Percentiles rank a stretch among this genome's conserved stretches.
Evolutionary conservation across 2,888 invertebrate genomes (phyloP).

Genomic region (Drosophila fungiperda): DNA sequence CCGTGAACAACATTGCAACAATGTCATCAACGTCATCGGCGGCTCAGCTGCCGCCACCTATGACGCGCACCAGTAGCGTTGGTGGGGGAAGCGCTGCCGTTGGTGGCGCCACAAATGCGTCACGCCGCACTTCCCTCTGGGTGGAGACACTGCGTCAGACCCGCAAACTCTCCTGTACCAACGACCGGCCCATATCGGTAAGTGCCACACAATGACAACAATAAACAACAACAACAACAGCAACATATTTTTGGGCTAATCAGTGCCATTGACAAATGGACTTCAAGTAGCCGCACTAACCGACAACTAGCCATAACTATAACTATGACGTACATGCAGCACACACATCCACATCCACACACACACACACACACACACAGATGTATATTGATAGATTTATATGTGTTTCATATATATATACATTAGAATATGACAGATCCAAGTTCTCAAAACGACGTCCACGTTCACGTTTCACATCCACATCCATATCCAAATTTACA

Average conservation of each 20-base stretch:
- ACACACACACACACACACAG: neutral
- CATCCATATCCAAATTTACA: neutral
- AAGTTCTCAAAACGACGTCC: slow-evolving; percentile 13
- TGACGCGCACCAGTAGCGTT: slow-evolving; percentile 72
- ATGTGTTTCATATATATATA: neutral
- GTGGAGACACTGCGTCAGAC: slow-evolving; percentile 72
- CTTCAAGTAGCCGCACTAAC: slow-evolving; percentile 2
- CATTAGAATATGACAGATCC: slow-evolving; percentile 16
- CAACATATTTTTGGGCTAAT: slow-evolving; percentile 6
- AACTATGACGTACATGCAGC: slow-evolving; percentile 33
- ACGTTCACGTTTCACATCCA: slow-evolving; percentile 3
- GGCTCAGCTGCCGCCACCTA: slow-evolving; percentile 26
- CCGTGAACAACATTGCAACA: slow-evolving; percentile 22
- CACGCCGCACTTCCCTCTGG: slow-evolving; percentile 75
- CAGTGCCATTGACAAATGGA: slow-evolving; percentile 40
- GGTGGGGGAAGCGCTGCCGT: slow-evolving; percentile 34
- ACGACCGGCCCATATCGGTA: slow-evolving; percentile 68
- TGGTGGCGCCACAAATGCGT: slow-evolving; percentile 50
- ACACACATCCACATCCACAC: neutral
- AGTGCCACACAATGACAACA: slow-evolving; percentile 34
- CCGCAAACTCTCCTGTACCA: slow-evolving; percentile 69
- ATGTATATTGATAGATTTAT: neutral
- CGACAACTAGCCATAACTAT: slow-evolving; percentile 10
- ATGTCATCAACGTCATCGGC: slow-evolving; percentile 42
- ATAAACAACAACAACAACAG: neutral